Evolutionary conservation across 2,113 vertebrate genomes (phyloP), one percentile per base, ranked within the genome.

Genomic region (Anarhynchus alexandrinus): DNA sequence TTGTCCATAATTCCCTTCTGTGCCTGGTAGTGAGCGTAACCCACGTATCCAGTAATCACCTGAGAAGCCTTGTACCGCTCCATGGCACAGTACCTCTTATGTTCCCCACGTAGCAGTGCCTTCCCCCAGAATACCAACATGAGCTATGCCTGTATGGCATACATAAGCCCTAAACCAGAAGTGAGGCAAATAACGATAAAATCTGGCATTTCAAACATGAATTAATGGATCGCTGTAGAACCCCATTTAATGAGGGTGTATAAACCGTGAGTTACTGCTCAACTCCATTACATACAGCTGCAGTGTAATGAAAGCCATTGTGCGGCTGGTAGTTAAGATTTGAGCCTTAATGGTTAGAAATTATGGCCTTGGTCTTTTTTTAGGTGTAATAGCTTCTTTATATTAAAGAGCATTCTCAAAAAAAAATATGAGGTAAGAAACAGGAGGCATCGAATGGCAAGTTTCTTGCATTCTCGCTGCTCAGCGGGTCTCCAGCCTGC

Each of bases 201-300:
- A 97, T 66, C 82, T 97, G 94, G 91, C 97, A 97, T 97, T 97
- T 97, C 96, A 86, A 93, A 77, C 55, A 45, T 79, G 95, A 88
- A 93, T 97, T 97, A 97, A 97, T 97, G 82, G 93, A 86, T 96
- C 87, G 83, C 82, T 88, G 71, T 95, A 96, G 95, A 91, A 83
- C 82, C 72, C 82, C 71, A 81, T 96, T 97, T 97, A 96, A 97
- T 94, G 95, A 93, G 82, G 91, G 82, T 55, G 67, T 91, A 96
- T 97, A 97, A 97, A 93, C 93, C 74, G 77, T 96, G 96, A 96
- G 95, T 97, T 97, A 96, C 96, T 95, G 94, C 96, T 96, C 87
- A 93, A 90, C 91, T 93, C 93, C 79, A 96, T 97, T 85, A 73
- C 87, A 18, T 54, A 77, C 82, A 91, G 93, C 93, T 93, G 89